These are phyloP conservation scores for Lepidurus couesii DNA, from an alignment of 1,140 invertebrate genomes.

Conservation along the genomic window DNA sequence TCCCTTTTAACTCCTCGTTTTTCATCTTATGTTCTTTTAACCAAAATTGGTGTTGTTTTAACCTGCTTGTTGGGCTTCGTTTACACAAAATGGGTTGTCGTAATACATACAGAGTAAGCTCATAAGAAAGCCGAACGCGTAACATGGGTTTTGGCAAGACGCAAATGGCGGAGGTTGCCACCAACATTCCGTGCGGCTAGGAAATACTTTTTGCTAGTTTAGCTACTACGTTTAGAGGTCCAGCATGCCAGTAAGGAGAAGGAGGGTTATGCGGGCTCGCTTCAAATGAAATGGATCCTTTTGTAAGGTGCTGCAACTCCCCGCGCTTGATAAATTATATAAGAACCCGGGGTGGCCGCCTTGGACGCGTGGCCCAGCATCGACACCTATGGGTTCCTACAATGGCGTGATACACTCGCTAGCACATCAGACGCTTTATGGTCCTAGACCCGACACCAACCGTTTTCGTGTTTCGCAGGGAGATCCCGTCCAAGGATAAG, in stretches of 20 bases:
- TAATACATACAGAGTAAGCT: conserved; percentile 19
- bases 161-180: background rate
- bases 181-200: background rate
- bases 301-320: conserved; percentile 2
- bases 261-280: background rate
- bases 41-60: background rate
- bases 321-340: background rate
- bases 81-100: background rate
- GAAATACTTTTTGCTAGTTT: background rate
- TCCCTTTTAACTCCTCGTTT: background rate
- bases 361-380: background rate
- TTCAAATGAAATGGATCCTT: conserved; percentile 5
- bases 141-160: background rate
- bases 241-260: background rate
- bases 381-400: background rate
- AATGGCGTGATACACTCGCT: conserved; percentile 21
- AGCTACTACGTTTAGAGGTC: background rate
- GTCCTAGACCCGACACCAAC: background rate
- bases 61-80: background rate
- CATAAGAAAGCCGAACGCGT: background rate
- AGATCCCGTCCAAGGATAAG: background rate
- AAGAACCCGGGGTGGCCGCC: background rate
- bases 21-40: background rate
- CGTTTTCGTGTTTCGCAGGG: background rate
- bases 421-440: conserved; percentile 16